Evolutionary conservation across 2,797 vertebrate genomes (phyloP), one percentile per base, ranked within the genome.

Genomic region (Megaceryle alcyon): DNA sequence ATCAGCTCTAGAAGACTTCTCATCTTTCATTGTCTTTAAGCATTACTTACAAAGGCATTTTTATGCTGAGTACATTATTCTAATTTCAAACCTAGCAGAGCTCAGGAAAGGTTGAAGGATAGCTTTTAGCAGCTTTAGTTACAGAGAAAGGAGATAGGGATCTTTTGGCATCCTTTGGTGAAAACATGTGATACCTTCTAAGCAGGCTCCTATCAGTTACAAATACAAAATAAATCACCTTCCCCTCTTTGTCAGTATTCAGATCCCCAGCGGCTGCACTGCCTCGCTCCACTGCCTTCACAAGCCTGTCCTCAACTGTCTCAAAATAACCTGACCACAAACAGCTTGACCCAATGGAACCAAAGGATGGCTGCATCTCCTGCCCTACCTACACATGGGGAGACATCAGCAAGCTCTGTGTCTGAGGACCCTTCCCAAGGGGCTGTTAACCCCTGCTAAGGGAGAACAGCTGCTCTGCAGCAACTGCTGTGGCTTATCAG

Each of bases 311-410:
- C 54, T 35, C 66, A 35, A 6, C 21, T 31, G 56, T 33, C 65
- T 37, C 78, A n/a, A 76, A 56, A 61, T 7, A 88, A 43, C 28
- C 7, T 21, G 15, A 6, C 26, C 25, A 29, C 60, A 37, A 57
- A 35, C 12, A 10, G 10, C 39, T 2, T 3, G 61, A 9, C 10
- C 29, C 4, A 4, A 7, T 3, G 29, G 49, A n/a, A 5, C 9
- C 57, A 7, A 6, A 9, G 51, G 28, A 26, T 25, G 57, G 35
- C 49, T 14, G 44, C 17, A 41, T 37, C 59, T 37, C 48, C 63
- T 19, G 23, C 60, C 57, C 59, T 14, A 3, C 44, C 57, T 3
- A 12, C 35, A 18, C 33, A 1, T 0, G 5, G 37, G 49, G 12
- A 41, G 66, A 41, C 49, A 39, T 9, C 12, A 0, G 79, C 14